Base-by-base conservation (phyloP, 2,113 vertebrate species). In the Lagopus leucura region DNA sequence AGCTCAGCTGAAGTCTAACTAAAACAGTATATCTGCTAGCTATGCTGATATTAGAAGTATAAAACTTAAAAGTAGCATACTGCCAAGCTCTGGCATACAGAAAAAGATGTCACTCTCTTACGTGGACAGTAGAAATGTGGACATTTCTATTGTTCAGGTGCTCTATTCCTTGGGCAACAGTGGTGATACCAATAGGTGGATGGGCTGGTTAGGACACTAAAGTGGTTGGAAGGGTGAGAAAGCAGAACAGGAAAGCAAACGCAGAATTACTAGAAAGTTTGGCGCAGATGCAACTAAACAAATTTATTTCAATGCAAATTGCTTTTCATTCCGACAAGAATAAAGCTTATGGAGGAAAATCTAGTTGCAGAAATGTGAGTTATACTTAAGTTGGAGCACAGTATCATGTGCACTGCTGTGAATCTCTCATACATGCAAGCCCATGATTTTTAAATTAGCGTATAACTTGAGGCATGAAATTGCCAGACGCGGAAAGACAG, bases 231-330 rank as follows among this genome's bases (percentile, higher is more conserved):
- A 90, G 24, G 36, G 58, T 82, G 84, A 91, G 81, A 89, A 89
- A 93, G 38, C 63, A 87, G 40, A 85, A 50, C 34, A 82, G 43
- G 74, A 89, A 93, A 27, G 38, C 36, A 93, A 92, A 82, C 69
- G 63, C 28, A 82, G 91, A 83, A 90, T 78, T 93, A 60, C 81
- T 84, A 89, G 77, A 79, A 63, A 75, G 71, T 52, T 71, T 89
- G 87, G 78, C 77, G 82, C 11, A 69, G 57, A 32, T 13, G 8
- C 55, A 93, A 78, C 34, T 38, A 92, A 88, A 79, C 52, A 87
- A 81, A 87, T 92, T 78, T 47, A 69, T 82, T 48, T 47, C 1
- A 0, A 90, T 87, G 87, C 70, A 94, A 93, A 92, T 84, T 54
- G 67, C 19, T 71, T 60, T 61, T 72, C 40, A 60, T 89, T 95